A percentile compares a stretch with the other conserved stretches of the same genome.
Evolutionary conservation across 2,888 invertebrate genomes (phyloP).

Genomic region (Monopis laevigella): DNA sequence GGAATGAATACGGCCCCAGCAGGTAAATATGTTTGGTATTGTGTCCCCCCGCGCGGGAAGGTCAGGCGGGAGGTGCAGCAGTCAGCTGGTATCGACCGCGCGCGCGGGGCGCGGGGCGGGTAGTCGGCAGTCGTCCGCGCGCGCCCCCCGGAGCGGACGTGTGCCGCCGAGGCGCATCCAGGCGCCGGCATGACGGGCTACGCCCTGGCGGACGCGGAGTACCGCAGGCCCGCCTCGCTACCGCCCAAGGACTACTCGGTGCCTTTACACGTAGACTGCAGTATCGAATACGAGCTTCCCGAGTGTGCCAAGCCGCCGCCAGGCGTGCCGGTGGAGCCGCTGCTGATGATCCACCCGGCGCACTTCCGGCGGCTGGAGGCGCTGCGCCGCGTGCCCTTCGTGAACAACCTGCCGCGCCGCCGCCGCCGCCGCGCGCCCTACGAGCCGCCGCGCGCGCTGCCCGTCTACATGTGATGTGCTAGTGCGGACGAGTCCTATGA

Average conservation of each 20-base stretch:
- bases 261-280: constrained; percentile 90
- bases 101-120: constrained; percentile 53
- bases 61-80: constrained; percentile 31
- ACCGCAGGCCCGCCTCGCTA: constrained; percentile 56
- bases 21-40: too few relatives aligned
- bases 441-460: constrained; percentile 44
- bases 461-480: constrained; percentile 53
- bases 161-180: constrained; percentile 30
- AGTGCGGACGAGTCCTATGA: constrained; percentile 50
- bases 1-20: too few relatives aligned
- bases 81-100: constrained; percentile 47
- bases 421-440: constrained; percentile 63
- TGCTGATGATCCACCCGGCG: constrained; percentile 90
- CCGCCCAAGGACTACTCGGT: constrained; percentile 82
- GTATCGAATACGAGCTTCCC: constrained; percentile 90
- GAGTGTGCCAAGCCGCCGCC: constrained; percentile 89
- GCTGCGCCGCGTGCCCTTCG: constrained; percentile 82
- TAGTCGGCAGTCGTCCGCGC: constrained; percentile 18
- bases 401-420: constrained; percentile 83
- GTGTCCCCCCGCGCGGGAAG: constrained; percentile 36
- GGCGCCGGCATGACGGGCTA: constrained; percentile 59
- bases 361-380: constrained; percentile 89
- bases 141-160: constrained; percentile 9
- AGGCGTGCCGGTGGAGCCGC: constrained; percentile 82
- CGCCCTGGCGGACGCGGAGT: constrained; percentile 58